Evolutionary conservation across 1,140 invertebrate genomes (phyloP).

Genomic region (Megalopta genalis): DNA sequence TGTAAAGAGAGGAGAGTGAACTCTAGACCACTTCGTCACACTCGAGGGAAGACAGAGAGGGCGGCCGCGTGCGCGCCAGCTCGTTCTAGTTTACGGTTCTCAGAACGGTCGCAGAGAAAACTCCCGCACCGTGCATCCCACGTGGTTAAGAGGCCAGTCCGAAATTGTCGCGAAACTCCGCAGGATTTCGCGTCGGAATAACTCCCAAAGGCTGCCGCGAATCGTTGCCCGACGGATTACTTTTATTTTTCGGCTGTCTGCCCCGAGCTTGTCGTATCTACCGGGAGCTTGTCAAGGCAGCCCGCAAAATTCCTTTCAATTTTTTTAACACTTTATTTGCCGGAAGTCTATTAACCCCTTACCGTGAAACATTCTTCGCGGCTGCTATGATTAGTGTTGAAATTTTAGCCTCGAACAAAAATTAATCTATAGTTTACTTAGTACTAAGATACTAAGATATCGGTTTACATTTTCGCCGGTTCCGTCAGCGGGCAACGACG

Average conservation of each 20-base stretch:
- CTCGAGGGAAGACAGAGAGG: conserved; percentile 61
- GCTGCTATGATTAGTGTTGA: no score
- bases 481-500: no score
- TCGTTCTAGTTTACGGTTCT: conserved; percentile 73
- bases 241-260: conserved; percentile 13
- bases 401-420: no score
- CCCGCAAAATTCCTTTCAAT: not conserved
- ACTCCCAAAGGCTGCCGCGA: conserved; percentile 26
- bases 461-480: no score
- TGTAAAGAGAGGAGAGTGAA: conserved; percentile 55
- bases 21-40: conserved; percentile 71
- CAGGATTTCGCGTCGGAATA: conserved; percentile 38
- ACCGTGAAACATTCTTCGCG: no score
- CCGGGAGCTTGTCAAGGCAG: not conserved
- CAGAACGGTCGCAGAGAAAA: conserved; percentile 50
- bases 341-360: not conserved
- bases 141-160: conserved; percentile 58
- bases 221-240: not conserved
- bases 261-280: not conserved
- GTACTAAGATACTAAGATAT: no score
- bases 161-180: conserved; percentile 58
- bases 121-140: conserved; percentile 42
- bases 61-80: conserved; percentile 40
- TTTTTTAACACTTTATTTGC: not conserved
- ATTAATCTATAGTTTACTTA: no score